A percentile compares a stretch with the other conserved stretches of the same genome.
These are phyloP conservation scores for Hoplodrina blanda DNA, from an alignment of 2,888 invertebrate species.

Conservation along the genomic window DNA sequence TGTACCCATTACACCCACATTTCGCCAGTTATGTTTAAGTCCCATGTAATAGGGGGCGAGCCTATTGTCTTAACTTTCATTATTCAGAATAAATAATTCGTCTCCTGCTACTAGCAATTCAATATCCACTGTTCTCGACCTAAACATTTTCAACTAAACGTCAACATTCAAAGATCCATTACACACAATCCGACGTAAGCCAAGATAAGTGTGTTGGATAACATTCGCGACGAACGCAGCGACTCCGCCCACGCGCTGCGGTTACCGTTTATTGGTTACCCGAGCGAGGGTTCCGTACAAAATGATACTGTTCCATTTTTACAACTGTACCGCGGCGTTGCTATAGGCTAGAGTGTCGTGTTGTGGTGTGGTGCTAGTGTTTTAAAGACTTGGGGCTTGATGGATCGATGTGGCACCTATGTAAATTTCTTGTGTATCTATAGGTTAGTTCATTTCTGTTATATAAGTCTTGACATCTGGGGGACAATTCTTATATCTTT, in stretches of 20 bases:
- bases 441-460: neutral
- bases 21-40: too few species aligned
- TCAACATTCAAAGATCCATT: slow-evolving; percentile 42
- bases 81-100: too few species aligned
- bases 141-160: slow-evolving; percentile 11
- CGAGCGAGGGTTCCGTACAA: slow-evolving; percentile 72
- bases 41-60: too few species aligned
- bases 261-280: slow-evolving; percentile 78
- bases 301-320: slow-evolving; percentile 62
- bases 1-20: too few species aligned
- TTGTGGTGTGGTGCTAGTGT: slow-evolving; percentile 24
- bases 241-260: slow-evolving; percentile 78
- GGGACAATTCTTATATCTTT: too few species aligned
- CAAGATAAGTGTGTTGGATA: slow-evolving; percentile 61
- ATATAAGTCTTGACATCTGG: neutral
- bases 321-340: slow-evolving; percentile 45
- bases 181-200: slow-evolving; percentile 54
- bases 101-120: too few species aligned
- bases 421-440: slow-evolving; percentile 1
- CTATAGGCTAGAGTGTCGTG: slow-evolving; percentile 54
- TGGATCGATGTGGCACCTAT: slow-evolving; percentile 24
- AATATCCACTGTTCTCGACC: neutral
- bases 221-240: slow-evolving; percentile 69
- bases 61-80: too few species aligned
- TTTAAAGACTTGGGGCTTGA: slow-evolving; percentile 29